Conservation (phyloP, 2,888 invertebrate species). For the Aporophyla nigra region DNA sequence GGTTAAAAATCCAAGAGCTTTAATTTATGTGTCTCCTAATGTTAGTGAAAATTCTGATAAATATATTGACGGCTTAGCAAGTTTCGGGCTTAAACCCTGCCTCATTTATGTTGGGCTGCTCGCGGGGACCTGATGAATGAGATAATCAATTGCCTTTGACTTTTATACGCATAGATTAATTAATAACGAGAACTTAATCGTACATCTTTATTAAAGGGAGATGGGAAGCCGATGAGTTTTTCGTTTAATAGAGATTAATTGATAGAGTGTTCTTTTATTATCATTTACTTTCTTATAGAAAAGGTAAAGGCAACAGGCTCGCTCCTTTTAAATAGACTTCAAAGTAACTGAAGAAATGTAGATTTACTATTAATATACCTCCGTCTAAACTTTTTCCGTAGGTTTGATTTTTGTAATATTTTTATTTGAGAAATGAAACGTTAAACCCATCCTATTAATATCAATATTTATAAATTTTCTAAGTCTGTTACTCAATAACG, state of each 20-base stretch:
- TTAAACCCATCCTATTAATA: too few species aligned
- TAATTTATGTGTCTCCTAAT: background rate
- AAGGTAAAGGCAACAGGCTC: background rate
- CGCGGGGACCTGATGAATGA: slow-evolving; percentile 53
- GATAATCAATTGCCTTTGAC: slow-evolving; percentile 59
- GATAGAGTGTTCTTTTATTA: slow-evolving; percentile 15
- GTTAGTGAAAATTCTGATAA: slow-evolving; percentile 6
- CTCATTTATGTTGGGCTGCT: slow-evolving; percentile 33
- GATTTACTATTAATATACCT: background rate
- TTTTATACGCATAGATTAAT: slow-evolving; percentile 62
- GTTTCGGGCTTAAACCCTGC: slow-evolving; percentile 30
- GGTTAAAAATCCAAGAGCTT: background rate
- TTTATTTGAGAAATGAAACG: too few species aligned
- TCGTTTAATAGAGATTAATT: slow-evolving; percentile 42
- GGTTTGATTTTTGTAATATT: too few species aligned
- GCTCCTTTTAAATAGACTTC: background rate
- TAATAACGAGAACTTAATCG: slow-evolving; percentile 51
- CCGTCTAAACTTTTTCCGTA: background rate
- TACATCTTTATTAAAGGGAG: slow-evolving; percentile 52
- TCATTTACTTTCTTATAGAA: slow-evolving; percentile 13
- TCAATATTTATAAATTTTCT: too few species aligned
- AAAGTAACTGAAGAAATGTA: background rate
- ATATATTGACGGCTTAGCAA: slow-evolving; percentile 50
- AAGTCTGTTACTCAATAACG: too few species aligned
- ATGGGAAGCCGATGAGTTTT: slow-evolving; percentile 24